Conservation (phyloP, 2,113 vertebrate genomes). For the Saimiri boliviensis region DNA sequence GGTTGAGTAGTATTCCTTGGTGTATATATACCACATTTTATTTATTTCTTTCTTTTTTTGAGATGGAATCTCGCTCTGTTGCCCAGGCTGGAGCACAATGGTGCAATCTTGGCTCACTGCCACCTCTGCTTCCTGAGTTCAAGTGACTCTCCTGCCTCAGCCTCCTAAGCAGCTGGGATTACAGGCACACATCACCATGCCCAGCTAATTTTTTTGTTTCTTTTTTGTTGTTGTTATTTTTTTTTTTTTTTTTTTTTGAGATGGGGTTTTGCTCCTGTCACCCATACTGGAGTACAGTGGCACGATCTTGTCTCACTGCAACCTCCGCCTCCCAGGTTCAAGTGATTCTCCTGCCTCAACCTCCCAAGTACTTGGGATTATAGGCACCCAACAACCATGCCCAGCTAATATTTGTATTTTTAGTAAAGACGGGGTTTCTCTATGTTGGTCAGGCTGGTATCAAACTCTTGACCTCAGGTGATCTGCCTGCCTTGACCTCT, state of each 20-base stretch:
- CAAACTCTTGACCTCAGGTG: neutral
- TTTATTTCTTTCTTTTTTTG: too few relatives aligned
- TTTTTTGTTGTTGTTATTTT: too few relatives aligned
- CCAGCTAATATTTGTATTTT: neutral
- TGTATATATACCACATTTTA: too few relatives aligned
- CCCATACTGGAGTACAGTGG: neutral
- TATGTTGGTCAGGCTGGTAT: neutral
- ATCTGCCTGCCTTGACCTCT: neutral
- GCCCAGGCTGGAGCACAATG: too few relatives aligned
- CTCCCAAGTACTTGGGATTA: neutral
- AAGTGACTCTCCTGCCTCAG: too few relatives aligned
- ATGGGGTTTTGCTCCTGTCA: neutral
- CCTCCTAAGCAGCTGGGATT: too few relatives aligned
- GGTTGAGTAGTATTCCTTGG: too few relatives aligned
- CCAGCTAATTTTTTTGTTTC: too few relatives aligned
- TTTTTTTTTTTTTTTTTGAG: neutral
- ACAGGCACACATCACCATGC: too few relatives aligned
- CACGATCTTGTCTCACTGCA: neutral
- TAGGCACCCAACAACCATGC: neutral
- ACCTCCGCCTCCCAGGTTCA: neutral
- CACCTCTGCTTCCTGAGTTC: too few relatives aligned
- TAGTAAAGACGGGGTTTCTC: neutral
- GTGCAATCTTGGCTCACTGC: too few relatives aligned
- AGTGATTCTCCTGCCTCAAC: neutral
- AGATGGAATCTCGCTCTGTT: too few relatives aligned